Evolutionary conservation across 64 coral and sea anemone species (phyloP), one percentile per base, ranked within the genome.

Genomic region (Porites lutea): DNA sequence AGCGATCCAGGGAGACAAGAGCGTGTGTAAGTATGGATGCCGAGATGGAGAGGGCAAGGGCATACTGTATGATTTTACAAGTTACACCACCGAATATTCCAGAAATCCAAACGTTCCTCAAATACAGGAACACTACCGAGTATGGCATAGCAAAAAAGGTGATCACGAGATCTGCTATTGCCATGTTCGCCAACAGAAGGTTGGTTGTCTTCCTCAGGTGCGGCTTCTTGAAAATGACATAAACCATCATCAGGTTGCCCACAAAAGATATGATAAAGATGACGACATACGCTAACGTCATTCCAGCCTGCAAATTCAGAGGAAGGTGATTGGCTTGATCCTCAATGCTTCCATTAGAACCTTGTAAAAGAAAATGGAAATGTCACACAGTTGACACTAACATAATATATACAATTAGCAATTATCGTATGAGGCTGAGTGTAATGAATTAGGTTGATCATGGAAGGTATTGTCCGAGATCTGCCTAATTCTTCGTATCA

Each of bases 181-280:
- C 82, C 52, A 93, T 73, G 19, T 87, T 78, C 18, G 85, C 74
- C 37, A 93, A 71, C 13, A 93, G 82, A 22, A 93, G 71, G 18
- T 93, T 83, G 1, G 91, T 87, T 0, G 81, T 84, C 23, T 61
- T 84, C 19, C 47, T 50, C 37, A 84, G 23, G 3, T 68, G 15
- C 3, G 45, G 63, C 47, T 61, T 69, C 46, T 84, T 84, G 48
- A 68, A 68, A 68, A 64, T 69, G 61, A 84, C 62, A 63, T 84
- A 84, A 21, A 84, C 44, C 81, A 84, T 49, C 2, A 52, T 18
- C 18, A 48, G 9, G 8, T 84, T 84, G 13, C 81, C 81, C 3
- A 84, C 45, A 8, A 84, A 16, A 1, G 81, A 84, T 16, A 68
- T 15, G 60, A 84, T 5, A 9, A 84, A 84, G 44, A 84, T 68